Evolutionary conservation across 1,140 invertebrate genomes (phyloP).

Genomic region (Temnothorax longispinosus): DNA sequence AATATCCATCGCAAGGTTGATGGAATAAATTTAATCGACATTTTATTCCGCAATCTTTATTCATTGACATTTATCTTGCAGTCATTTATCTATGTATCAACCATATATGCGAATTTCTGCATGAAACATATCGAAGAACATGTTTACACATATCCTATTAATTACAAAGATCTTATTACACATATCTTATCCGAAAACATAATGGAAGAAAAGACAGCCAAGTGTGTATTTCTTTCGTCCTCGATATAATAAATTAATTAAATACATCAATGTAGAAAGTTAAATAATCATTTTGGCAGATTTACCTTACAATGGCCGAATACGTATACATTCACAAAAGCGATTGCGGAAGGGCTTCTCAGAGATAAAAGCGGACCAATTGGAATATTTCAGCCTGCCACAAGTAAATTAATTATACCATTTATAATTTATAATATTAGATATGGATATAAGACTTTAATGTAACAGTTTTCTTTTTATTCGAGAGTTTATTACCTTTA

Average conservation of each 20-base stretch:
- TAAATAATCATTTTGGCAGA: slow-evolving; percentile 80
- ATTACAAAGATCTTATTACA: slow-evolving; percentile 88
- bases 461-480: neutral
- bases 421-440: neutral
- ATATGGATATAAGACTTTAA: neutral
- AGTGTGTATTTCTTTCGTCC: slow-evolving; percentile 80
- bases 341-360: slow-evolving; percentile 89
- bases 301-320: slow-evolving; percentile 89
- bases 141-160: slow-evolving; percentile 90
- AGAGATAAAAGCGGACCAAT: slow-evolving; percentile 87
- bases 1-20: too few species aligned
- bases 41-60: too few species aligned
- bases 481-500: too few species aligned
- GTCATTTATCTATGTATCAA: slow-evolving; percentile 89
- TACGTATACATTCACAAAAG: slow-evolving; percentile 92
- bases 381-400: slow-evolving; percentile 89
- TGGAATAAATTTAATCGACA: too few species aligned
- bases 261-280: neutral
- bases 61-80: slow-evolving; percentile 71
- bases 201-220: slow-evolving; percentile 85
- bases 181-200: slow-evolving; percentile 86
- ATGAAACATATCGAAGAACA: slow-evolving; percentile 87
- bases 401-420: slow-evolving; percentile 82
- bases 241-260: neutral
- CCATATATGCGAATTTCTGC: slow-evolving; percentile 90